Evolutionary conservation across 2,888 invertebrate species (phyloP), one percentile per base, ranked within the genome.

Genomic region (Tetanocera ferruginea): DNA sequence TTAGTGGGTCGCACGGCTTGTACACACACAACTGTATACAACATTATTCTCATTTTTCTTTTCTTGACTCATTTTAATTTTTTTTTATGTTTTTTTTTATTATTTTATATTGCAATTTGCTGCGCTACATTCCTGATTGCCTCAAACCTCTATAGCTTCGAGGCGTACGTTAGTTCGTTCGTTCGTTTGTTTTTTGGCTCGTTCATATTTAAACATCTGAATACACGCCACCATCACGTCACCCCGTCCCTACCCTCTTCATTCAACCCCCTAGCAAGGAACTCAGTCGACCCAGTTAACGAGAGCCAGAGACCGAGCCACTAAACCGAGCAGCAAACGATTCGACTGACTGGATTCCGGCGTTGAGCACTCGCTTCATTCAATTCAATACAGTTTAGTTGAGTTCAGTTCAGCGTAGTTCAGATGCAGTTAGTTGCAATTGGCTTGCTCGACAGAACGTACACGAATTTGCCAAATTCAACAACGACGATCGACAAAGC

Each of bases 401-500:
- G 23, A 64, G 23, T 76, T 76, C 76, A 70, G 69, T 70, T 76
- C 57, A 43, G 70, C 62, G 57, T 43, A 19, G 69, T 76, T 57
- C 62, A 28, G 62, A 34, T 67, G 75, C 66, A 75, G 75, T 64
- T 64, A 72, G 72, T 69, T 76, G 76, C 70, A 70, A 19, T 76
- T 76, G 28, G 70, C 31, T 51, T n/a, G 60, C 49, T 60, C 60
- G 76, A 51, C 55, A 67, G 25, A 17, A 67, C 66, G 76, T 62
- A 67, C 28, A 34, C 19, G n/a, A 34, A 66, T 66, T 66, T n/a
- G 25, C 25, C 69, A 49, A 51, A 69, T 19, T 25, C 9, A 69
- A 19, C 52, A 51, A 80, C 81, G 80, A 78, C 82, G 81, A 82
- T 76, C 72, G 79, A 81, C 76, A 60, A 78, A 76, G 43, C 75